Evolutionary conservation across 2,888 invertebrate genomes (phyloP).

Genomic region (Actias luna): DNA sequence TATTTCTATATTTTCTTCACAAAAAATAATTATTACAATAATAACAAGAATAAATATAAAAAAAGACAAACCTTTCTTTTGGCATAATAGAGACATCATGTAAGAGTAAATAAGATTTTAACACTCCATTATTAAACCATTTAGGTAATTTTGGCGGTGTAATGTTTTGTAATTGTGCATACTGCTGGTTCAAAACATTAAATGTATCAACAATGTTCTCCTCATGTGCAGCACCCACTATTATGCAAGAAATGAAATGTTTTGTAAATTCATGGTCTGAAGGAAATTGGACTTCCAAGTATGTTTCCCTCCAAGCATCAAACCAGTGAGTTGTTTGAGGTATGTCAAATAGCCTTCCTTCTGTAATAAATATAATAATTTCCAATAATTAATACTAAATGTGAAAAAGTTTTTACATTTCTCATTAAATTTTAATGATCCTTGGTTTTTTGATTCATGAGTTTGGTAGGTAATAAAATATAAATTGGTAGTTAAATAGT

Average conservation of each 20-base stretch:
- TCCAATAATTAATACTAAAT: neutral
- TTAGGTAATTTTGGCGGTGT: slow-evolving; percentile 90
- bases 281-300: slow-evolving; percentile 92
- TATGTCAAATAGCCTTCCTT: slow-evolving; percentile 83
- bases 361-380: slow-evolving; percentile 46
- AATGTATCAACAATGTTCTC: slow-evolving; percentile 91
- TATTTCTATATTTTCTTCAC: no score
- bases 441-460: neutral
- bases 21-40: neutral
- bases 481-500: neutral
- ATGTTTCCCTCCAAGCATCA: slow-evolving; percentile 96
- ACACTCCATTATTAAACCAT: slow-evolving; percentile 89
- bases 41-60: neutral
- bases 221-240: slow-evolving; percentile 87
- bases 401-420: neutral
- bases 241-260: slow-evolving; percentile 91
- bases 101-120: slow-evolving; percentile 94
- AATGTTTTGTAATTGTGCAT: slow-evolving; percentile 89
- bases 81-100: slow-evolving; percentile 91
- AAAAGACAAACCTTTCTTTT: slow-evolving; percentile 85
- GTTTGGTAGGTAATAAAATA: neutral
- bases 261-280: slow-evolving; percentile 98
- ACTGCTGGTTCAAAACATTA: slow-evolving; percentile 88
- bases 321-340: slow-evolving; percentile 95
- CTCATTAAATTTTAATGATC: neutral